phyloP scores from a whole-genome alignment of 2,888 invertebrate species.

The Hipparchia sbordonii region DNA sequence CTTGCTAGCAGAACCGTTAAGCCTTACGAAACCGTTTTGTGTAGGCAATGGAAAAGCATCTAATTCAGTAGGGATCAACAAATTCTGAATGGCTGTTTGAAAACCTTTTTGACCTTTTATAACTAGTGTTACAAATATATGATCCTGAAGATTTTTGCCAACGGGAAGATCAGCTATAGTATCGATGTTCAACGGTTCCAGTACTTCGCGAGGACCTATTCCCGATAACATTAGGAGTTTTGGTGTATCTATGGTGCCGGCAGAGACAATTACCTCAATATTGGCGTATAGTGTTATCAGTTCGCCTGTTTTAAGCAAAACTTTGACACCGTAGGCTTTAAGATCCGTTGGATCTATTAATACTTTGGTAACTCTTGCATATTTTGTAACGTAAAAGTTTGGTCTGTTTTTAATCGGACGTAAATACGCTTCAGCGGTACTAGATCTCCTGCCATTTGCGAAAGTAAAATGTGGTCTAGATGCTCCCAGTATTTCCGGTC shows the following conservation, averaged over 20 bases:
- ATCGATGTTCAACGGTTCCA: constrained; percentile 54
- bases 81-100: constrained; percentile 45
- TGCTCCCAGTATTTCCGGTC: constrained; percentile 48
- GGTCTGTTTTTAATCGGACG: constrained; percentile 51
- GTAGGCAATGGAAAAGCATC: constrained; percentile 55
- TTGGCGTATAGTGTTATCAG: constrained; percentile 53
- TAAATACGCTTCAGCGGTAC: constrained; percentile 68
- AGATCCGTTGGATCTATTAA: constrained; percentile 54
- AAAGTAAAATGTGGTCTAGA: constrained; percentile 52
- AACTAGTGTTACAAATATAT: constrained; percentile 53
- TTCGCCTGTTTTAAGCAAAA: constrained; percentile 49
- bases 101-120: constrained; percentile 57
- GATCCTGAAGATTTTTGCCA: constrained; percentile 69
- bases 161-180: constrained; percentile 64
- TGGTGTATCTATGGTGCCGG: constrained; percentile 65
- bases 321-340: constrained; percentile 59
- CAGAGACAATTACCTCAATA: constrained; percentile 67
- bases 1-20: constrained; percentile 44
- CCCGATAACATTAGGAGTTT: constrained; percentile 71
- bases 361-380: constrained; percentile 60
- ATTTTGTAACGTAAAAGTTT: constrained; percentile 63
- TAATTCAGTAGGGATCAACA: constrained; percentile 44
- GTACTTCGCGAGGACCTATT: constrained; percentile 60
- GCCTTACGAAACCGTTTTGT: constrained; percentile 57
- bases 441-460: constrained; percentile 62